Percentiles rank a stretch among this genome's conserved stretches.
Evolutionary conservation across 2,797 vertebrate genomes (phyloP).

Genomic region (Loriculus beryllinus): DNA sequence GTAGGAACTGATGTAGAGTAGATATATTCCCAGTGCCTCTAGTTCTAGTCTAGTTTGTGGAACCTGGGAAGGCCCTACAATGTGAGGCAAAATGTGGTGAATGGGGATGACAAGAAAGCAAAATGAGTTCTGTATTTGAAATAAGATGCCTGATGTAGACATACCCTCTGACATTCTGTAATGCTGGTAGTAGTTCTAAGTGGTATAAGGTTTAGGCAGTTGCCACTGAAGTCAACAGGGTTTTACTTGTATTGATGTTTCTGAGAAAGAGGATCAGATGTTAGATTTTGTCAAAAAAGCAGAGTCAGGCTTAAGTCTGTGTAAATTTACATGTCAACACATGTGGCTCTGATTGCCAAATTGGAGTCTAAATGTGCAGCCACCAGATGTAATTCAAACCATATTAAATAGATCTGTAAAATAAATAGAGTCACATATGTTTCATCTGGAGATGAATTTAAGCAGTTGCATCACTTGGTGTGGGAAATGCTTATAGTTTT

Average conservation of each 20-base stretch:
- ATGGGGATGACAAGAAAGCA: neutral
- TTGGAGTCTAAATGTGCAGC: neutral
- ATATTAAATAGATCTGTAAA: neutral
- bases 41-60: neutral
- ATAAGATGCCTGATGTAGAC: neutral
- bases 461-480: neutral
- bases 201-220: neutral
- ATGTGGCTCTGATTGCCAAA: constrained; percentile 18
- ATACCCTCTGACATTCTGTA: neutral
- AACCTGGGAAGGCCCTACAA: neutral
- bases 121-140: neutral
- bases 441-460: neutral
- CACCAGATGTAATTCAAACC: neutral
- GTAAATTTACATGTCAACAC: constrained; percentile 25
- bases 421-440: neutral
- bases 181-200: neutral
- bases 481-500: neutral
- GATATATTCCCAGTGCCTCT: neutral
- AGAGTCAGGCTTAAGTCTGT: neutral
- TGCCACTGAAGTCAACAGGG: neutral
- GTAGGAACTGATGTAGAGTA: neutral
- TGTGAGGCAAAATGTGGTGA: neutral
- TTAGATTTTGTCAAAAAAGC: neutral
- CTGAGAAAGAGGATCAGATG: constrained; percentile 7
- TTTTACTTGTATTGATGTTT: constrained; percentile 5